A percentile compares a stretch with the other conserved stretches of the same genome.
Evolutionary conservation across 2,113 vertebrate genomes (phyloP).

Genomic region (Lophotis ruficrista): DNA sequence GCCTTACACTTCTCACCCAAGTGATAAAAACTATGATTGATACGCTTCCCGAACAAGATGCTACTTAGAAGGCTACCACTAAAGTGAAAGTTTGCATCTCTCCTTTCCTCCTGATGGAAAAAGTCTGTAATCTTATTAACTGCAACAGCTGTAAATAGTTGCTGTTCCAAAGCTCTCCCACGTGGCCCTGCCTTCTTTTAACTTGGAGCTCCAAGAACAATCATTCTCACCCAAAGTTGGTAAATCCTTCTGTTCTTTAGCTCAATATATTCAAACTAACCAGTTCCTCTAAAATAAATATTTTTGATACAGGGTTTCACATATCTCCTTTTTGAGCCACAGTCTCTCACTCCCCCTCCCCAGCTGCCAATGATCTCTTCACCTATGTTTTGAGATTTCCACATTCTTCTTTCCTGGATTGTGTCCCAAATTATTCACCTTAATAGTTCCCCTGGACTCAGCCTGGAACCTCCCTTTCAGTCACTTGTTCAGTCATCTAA

Average conservation of each 20-base stretch:
- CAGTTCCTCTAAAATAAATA: background rate
- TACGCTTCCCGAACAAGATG: background rate
- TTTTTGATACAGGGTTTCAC: background rate
- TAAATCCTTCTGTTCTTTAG: background rate
- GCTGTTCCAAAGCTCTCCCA: constrained; percentile 41
- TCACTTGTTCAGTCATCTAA: constrained; percentile 64
- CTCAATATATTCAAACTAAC: background rate
- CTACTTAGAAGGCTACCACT: background rate
- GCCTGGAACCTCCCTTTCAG: constrained; percentile 61
- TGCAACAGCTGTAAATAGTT: constrained; percentile 64
- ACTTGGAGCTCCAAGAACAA: background rate
- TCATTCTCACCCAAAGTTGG: background rate
- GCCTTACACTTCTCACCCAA: background rate
- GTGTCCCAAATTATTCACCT: background rate
- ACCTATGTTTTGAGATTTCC: background rate
- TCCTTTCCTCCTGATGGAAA: constrained; percentile 41
- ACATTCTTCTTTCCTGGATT: background rate
- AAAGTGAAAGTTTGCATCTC: constrained; percentile 58
- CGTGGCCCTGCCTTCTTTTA: background rate
- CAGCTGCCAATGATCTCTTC: background rate
- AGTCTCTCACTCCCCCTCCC: background rate
- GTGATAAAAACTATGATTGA: background rate
- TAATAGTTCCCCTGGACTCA: constrained; percentile 10
- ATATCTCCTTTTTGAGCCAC: background rate
- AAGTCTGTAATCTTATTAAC: constrained; percentile 60